Conservation (phyloP, 2,797 vertebrate species). For the Malacoctenus gilli region DNA sequence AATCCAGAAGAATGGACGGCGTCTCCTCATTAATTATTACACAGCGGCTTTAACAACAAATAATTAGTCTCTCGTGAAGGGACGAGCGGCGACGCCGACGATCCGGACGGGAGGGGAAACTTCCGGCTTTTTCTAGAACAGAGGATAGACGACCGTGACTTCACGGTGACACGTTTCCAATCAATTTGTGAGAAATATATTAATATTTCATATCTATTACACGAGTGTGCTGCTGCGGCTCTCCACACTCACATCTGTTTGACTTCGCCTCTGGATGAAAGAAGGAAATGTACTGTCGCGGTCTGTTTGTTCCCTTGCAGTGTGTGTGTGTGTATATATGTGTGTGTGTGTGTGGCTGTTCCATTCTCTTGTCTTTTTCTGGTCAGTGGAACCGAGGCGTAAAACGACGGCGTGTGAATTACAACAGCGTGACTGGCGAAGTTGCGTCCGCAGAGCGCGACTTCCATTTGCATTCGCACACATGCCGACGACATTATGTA, state of each 20-base stretch:
- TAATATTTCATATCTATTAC: neutral
- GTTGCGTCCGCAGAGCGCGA: too few relatives aligned
- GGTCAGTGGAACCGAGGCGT: conserved; percentile 63
- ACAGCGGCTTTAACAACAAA: conserved; percentile 13
- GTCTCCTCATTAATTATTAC: conserved; percentile 12
- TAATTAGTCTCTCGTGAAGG: conserved; percentile 18
- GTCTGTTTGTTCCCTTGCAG: conserved; percentile 43
- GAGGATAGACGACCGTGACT: too few relatives aligned
- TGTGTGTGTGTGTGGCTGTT: too few relatives aligned
- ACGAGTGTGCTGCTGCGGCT: conserved; percentile 33
- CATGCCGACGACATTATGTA: conserved; percentile 10
- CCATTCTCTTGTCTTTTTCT: conserved; percentile 60
- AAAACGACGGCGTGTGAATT: conserved; percentile 53
- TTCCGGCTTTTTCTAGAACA: neutral
- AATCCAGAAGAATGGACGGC: neutral
- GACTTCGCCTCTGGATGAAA: conserved; percentile 47
- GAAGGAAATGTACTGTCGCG: conserved; percentile 34
- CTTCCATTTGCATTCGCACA: conserved; percentile 23
- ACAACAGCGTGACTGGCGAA: too few relatives aligned
- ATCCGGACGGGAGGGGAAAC: too few relatives aligned
- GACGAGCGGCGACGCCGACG: conserved; percentile 17
- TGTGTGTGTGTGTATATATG: too few relatives aligned
- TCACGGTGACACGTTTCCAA: conserved; percentile 10
- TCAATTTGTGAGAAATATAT: conserved; percentile 20
- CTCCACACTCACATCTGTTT: conserved; percentile 55